Conservation (phyloP, 2,888 invertebrate species). For the Toxonevra muliebris region DNA sequence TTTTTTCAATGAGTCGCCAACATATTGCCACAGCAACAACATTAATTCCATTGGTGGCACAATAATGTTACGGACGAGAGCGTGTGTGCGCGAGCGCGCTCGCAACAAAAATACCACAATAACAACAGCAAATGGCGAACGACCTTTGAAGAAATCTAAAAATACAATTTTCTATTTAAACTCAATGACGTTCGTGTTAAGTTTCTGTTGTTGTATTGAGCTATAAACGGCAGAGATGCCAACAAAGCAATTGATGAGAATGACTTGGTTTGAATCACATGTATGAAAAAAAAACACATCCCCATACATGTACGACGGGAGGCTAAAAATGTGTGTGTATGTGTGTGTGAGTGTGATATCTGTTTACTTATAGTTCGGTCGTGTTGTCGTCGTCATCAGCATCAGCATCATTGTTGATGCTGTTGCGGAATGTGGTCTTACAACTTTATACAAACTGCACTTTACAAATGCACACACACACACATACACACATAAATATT, state of each 20-base stretch:
- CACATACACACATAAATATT: not conserved
- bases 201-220: too few relatives aligned
- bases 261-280: too few relatives aligned
- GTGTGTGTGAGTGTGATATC: not conserved
- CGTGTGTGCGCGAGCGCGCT: too few relatives aligned
- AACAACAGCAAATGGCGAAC: constrained; percentile 29
- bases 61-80: too few relatives aligned
- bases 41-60: too few relatives aligned
- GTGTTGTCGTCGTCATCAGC: not conserved
- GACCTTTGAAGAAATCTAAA: constrained; percentile 51
- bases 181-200: constrained; percentile 14
- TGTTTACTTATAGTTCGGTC: not conserved
- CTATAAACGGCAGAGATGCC: too few relatives aligned
- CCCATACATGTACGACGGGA: too few relatives aligned
- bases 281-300: too few relatives aligned
- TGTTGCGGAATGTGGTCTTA: constrained; percentile 54
- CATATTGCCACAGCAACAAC: too few relatives aligned
- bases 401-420: constrained; percentile 25
- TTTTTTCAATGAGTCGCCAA: too few relatives aligned
- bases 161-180: constrained; percentile 42
- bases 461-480: constrained; percentile 26
- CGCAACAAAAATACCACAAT: not conserved
- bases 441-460: constrained; percentile 46
- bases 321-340: not conserved
- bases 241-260: too few relatives aligned